Base-by-base conservation (phyloP, 2,888 invertebrate genomes). In the Adelognathus sp. region DNA sequence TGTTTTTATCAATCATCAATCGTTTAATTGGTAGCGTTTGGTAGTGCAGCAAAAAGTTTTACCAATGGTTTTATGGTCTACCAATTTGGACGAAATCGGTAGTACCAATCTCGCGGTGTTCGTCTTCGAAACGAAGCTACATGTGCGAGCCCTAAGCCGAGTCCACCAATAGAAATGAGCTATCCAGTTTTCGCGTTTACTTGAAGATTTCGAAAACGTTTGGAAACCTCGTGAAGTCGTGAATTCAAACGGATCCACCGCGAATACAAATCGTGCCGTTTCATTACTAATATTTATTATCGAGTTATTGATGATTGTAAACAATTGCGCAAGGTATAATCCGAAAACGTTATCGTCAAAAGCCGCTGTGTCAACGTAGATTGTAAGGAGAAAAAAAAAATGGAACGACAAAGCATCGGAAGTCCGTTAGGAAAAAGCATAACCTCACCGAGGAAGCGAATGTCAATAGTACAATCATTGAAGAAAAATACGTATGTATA, bases 401-500 rank as follows among this genome's bases (percentile, higher is more conserved):
- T 85, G 84, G 84, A 85, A 76, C 80, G 84, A 56, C 78, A 76
- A 7, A 82, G 82, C 39, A 80, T 86, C 27, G 85, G 85, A 4
- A 85, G 82, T 29, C 82, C 84, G 31, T 72, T 90, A 29, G 78
- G 83, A 5, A 88, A 88, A 72, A 86, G 72, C 60, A 69, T 87
- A 69, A 85, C 88, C 39, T 90, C 91, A 14, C 89, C 89, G 18
- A 85, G 88, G 14, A 90, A 90, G 71, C 86, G 91, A 74, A 82
- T 90, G 79, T 90, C 90, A 14, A 87, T 91, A 39, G 88, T 87
- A 9, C 90, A 90, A 63, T 90, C 91, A 0, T 84, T 90, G 33
- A 90, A 88, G 77, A 89, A 90, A 69, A 89, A 86, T 73, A 88
- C 90, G 91, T 90, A 83, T 86, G 89, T 88, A 66, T 46, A 27